Conservation (phyloP, 2,113 vertebrate genomes). For the Callipepla squamata region DNA sequence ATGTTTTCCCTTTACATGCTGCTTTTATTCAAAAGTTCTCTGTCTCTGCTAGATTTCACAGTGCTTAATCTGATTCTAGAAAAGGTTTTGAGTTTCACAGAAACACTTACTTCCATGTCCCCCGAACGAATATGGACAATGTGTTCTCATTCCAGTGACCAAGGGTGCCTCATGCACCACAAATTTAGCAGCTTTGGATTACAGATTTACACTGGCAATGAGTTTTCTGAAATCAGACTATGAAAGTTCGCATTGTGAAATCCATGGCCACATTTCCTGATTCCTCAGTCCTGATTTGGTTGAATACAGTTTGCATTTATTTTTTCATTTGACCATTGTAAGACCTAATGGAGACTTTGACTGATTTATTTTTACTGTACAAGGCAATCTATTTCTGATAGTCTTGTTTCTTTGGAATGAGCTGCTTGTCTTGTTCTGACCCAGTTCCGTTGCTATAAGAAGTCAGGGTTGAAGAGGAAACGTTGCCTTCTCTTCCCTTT, state of each 20-base stretch:
- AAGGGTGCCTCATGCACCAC: rapidly evolving
- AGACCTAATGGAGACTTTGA: neutral
- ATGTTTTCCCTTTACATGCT: neutral
- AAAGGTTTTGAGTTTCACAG: neutral
- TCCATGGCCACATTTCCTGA: rapidly evolving
- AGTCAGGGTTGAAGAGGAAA: neutral
- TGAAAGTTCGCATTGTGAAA: neutral
- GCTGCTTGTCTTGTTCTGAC: neutral
- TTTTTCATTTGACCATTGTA: neutral
- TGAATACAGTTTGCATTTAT: neutral
- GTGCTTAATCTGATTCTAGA: rapidly evolving
- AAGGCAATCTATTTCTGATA: neutral
- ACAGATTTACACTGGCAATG: rapidly evolving
- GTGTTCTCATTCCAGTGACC: rapidly evolving
- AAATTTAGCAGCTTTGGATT: neutral
- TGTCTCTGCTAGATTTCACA: neutral
- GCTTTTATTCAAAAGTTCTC: neutral
- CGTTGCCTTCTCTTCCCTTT: neutral
- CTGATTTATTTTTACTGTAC: neutral
- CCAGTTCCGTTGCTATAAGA: neutral
- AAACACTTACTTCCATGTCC: rapidly evolving
- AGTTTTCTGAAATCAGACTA: neutral
- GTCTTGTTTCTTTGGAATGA: neutral
- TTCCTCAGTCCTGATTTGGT: rapidly evolving
- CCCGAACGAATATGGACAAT: rapidly evolving